Conservation (phyloP, 2,888 invertebrate genomes). For the Apoda limacodes region DNA sequence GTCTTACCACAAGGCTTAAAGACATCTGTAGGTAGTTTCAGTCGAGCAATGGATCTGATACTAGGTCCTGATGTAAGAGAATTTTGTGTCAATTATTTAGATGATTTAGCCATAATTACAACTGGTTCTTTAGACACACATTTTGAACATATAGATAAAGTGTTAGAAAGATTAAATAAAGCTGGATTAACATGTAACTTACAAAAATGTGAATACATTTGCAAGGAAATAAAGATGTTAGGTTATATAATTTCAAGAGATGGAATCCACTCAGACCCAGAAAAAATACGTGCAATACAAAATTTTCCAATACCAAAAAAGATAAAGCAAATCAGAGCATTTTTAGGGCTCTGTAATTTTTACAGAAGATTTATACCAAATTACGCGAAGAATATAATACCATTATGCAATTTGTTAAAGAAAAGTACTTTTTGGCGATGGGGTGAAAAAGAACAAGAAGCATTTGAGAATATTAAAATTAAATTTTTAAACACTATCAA, state of each 20-base stretch:
- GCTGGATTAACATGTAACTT: slow-evolving; percentile 15
- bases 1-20: too few relatives aligned
- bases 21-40: slow-evolving; percentile 21
- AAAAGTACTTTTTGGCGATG: slow-evolving; percentile 18
- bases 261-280: slow-evolving; percentile 13
- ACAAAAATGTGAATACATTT: slow-evolving; percentile 13
- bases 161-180: slow-evolving; percentile 6
- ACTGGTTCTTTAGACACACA: slow-evolving; percentile 14
- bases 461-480: slow-evolving; percentile 18
- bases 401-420: slow-evolving; percentile 20
- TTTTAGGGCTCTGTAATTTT: slow-evolving; percentile 22
- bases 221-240: slow-evolving; percentile 18
- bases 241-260: slow-evolving; percentile 17
- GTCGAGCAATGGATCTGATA: slow-evolving; percentile 22
- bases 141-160: slow-evolving; percentile 16
- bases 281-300: slow-evolving; percentile 14
- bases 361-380: slow-evolving; percentile 20
- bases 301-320: slow-evolving; percentile 19
- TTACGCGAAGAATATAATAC: slow-evolving; percentile 11
- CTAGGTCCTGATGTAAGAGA: slow-evolving; percentile 19
- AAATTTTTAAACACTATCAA: slow-evolving; percentile 13
- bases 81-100: too few relatives aligned
- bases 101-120: slow-evolving; percentile 21
- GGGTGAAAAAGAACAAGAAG: slow-evolving; percentile 9
- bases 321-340: slow-evolving; percentile 19